Percentiles rank a stretch among this genome's conserved stretches.
These are phyloP conservation scores for Drosophila busckii DNA, from an alignment of 1,140 invertebrate genomes.

Conservation along the genomic window DNA sequence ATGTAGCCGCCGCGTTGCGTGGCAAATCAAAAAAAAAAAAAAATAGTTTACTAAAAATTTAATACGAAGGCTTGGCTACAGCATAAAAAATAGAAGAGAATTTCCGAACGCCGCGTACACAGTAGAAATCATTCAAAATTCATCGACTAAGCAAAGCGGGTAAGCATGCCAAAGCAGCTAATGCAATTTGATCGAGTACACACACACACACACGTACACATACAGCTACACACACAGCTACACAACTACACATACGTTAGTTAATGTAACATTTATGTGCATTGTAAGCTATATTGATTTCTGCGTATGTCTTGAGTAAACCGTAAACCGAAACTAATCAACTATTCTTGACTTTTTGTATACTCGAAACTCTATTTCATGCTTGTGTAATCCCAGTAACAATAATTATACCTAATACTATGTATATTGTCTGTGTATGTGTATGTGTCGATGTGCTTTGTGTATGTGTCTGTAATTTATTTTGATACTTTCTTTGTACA, in stretches of 20 bases:
- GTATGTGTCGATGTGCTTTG: conserved; percentile 24
- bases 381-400: too few relatives aligned
- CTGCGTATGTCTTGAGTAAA: conserved; percentile 61
- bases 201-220: conserved; percentile 7
- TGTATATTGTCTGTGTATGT: conserved; percentile 12
- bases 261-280: conserved; percentile 41
- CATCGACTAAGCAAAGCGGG: conserved; percentile 77
- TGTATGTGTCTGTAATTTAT: conserved; percentile 2
- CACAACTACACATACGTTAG: not conserved
- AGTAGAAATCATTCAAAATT: conserved; percentile 77
- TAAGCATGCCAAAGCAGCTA: conserved; percentile 35
- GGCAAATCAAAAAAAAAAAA: too few relatives aligned
- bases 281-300: conserved; percentile 58
- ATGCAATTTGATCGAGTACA: conserved; percentile 14
- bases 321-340: conserved; percentile 23
- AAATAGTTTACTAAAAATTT: too few relatives aligned
- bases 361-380: conserved; percentile 9
- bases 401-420: too few relatives aligned
- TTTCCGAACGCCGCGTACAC: conserved; percentile 44
- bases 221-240: conserved; percentile 3
- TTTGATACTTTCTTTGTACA: not conserved
- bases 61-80: too few relatives aligned
- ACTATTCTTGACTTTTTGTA: conserved; percentile 13
- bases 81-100: too few relatives aligned
- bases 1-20: conserved; percentile 42